Percentiles rank a stretch among this genome's conserved stretches.
phyloP scores from a whole-genome alignment of 2,888 invertebrate species.

The Stenoptilia bipunctidactyla region DNA sequence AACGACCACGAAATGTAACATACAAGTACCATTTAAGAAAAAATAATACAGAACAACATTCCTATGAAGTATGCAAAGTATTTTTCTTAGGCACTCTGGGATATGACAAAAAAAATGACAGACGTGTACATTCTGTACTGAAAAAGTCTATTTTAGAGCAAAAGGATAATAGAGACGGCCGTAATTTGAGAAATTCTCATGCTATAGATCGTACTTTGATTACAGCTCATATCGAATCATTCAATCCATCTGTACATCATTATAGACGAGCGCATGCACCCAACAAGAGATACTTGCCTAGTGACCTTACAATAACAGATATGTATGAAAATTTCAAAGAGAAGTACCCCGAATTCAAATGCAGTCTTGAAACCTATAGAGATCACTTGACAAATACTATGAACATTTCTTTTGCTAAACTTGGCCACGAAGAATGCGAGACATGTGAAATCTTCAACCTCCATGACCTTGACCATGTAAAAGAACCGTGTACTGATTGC shows the following conservation, averaged over 20 bases:
- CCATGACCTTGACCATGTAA: slow-evolving; percentile 5
- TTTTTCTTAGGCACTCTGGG: slow-evolving; percentile 10
- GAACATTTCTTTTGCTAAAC: slow-evolving; percentile 13
- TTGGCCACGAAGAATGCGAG: slow-evolving; percentile 11
- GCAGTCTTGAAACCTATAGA: slow-evolving; percentile 5
- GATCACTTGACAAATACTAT: slow-evolving; percentile 5
- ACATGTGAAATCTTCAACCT: slow-evolving; percentile 1
- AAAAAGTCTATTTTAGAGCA: slow-evolving; percentile 9
- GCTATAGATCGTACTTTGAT: no score
- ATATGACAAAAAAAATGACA: slow-evolving; percentile 7
- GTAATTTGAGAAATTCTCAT: no score
- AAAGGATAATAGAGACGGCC: slow-evolving; percentile 11
- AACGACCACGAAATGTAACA: slow-evolving; percentile 9
- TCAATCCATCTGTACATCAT: slow-evolving; percentile 12
- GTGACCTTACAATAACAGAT: slow-evolving; percentile 9
- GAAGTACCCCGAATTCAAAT: slow-evolving; percentile 6
- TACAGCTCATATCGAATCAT: no score
- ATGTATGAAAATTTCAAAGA: slow-evolving; percentile 4
- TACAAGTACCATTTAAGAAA: slow-evolving; percentile 2
- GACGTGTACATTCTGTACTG: slow-evolving; percentile 9
- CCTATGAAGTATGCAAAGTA: slow-evolving; percentile 9
- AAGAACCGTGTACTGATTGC: no score
- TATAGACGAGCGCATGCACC: slow-evolving; percentile 10
- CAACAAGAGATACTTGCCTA: slow-evolving; percentile 5
- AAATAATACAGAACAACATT: slow-evolving; percentile 7